phyloP scores from a whole-genome alignment of 2,113 vertebrate genomes.

The Cyanoliseus patagonus region DNA sequence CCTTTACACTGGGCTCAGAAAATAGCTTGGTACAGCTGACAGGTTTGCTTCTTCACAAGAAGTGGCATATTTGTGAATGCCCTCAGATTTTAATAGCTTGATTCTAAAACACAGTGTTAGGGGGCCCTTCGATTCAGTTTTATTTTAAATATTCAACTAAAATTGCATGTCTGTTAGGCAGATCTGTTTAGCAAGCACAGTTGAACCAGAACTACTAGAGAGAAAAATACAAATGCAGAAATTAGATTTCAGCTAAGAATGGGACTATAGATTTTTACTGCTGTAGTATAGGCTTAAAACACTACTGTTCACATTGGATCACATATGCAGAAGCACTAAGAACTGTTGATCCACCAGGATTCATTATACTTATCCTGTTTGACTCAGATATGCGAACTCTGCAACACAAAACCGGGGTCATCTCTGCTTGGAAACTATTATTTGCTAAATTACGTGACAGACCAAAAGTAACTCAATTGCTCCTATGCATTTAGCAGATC shows the following conservation, averaged over 20 bases:
- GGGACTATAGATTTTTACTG: not conserved
- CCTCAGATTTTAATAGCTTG: not conserved
- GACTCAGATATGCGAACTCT: slow-evolving; percentile 19
- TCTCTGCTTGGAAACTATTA: slow-evolving; percentile 1
- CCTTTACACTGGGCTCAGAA: not conserved
- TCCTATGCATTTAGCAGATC: slow-evolving; percentile 21
- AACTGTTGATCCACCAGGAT: slow-evolving; percentile 7
- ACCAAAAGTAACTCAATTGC: slow-evolving; percentile 6
- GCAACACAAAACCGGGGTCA: slow-evolving; percentile 34
- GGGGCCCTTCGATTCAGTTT: not conserved
- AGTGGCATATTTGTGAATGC: not conserved
- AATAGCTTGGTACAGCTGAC: not conserved
- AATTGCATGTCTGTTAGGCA: not conserved
- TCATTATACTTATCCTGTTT: slow-evolving; percentile 22
- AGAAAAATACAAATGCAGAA: not conserved
- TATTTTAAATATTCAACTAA: not conserved
- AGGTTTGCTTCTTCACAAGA: not conserved
- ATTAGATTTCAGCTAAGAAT: not conserved
- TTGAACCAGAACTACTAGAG: not conserved
- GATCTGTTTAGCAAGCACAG: not conserved
- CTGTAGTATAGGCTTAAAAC: not conserved
- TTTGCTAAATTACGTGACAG: slow-evolving; percentile 48
- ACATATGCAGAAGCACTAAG: not conserved
- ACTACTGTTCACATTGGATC: not conserved
- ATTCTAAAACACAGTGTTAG: not conserved